These are phyloP conservation scores for Ophiothrix spiculata DNA, from an alignment of 35 echinoderm and acorn worm species.

Conservation along the genomic window DNA sequence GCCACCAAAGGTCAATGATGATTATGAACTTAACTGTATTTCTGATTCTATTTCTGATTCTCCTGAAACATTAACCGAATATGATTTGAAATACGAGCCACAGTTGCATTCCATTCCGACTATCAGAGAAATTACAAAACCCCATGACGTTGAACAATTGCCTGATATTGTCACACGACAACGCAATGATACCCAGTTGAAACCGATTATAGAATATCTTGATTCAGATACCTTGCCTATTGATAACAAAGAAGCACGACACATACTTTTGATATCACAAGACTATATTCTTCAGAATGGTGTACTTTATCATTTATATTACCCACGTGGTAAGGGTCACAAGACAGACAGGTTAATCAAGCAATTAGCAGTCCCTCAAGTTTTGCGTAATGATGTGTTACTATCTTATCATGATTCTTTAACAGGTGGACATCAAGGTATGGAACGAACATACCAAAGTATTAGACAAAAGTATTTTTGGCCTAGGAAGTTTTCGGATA, in stretches of 20 bases:
- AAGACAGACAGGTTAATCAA: not conserved
- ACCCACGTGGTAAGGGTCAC: not conserved
- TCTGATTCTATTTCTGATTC: not conserved
- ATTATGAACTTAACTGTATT: not conserved
- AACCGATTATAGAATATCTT: not conserved
- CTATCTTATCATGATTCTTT: constrained; percentile 45
- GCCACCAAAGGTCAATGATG: not conserved
- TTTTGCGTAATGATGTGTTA: constrained; percentile 29
- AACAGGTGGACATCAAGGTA: constrained; percentile 39
- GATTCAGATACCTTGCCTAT: not conserved
- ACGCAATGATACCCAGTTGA: not conserved
- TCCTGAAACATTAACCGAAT: not conserved
- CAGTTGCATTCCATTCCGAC: not conserved
- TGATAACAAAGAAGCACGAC: not conserved
- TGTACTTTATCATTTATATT: not conserved
- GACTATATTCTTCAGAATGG: not conserved
- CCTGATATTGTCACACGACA: not conserved
- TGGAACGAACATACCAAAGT: constrained; percentile 50
- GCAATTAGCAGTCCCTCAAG: constrained; percentile 26
- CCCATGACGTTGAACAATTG: not conserved
- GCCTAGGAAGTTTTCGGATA: constrained; percentile 48
- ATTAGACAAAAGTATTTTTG: constrained; percentile 48
- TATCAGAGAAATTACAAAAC: not conserved
- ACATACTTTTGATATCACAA: not conserved
- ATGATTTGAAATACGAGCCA: not conserved